A percentile compares a stretch with the other conserved stretches of the same genome.
These are phyloP conservation scores for Ptychodera flava DNA, from an alignment of 35 echinoderm and acorn worm species.

Conservation along the genomic window DNA sequence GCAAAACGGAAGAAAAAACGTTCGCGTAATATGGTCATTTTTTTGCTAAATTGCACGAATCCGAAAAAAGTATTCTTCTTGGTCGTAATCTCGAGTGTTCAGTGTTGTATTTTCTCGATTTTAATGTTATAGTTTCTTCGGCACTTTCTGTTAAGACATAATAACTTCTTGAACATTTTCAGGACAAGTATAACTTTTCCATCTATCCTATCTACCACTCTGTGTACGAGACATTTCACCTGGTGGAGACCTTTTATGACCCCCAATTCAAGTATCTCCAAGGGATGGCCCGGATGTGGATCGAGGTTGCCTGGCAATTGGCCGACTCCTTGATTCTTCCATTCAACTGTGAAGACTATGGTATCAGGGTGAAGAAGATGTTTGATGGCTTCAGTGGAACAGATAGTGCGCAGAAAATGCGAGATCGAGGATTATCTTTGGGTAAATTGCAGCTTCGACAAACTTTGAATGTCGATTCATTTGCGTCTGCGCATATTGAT, in stretches of 20 bases:
- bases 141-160: neutral
- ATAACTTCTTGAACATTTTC: neutral
- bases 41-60: no score
- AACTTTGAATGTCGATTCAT: no score
- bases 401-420: conserved; percentile 51
- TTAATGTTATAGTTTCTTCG: neutral
- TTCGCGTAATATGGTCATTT: no score
- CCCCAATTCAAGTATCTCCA: conserved; percentile 39
- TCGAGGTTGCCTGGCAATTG: conserved; percentile 57
- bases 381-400: conserved; percentile 33
- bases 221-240: conserved; percentile 46
- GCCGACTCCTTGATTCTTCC: conserved; percentile 86
- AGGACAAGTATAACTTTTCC: conserved; percentile 14
- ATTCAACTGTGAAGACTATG: conserved; percentile 48
- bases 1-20: no score
- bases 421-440: conserved; percentile 51
- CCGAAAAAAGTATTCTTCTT: no score
- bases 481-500: no score
- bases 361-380: conserved; percentile 27
- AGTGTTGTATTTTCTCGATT: no score
- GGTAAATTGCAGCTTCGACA: conserved; percentile 35
- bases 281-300: conserved; percentile 51
- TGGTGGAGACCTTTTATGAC: conserved; percentile 31
- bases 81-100: no score
- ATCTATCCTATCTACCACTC: conserved; percentile 50